phyloP scores from a whole-genome alignment of 2,888 invertebrate genomes.

The Spicauda simplicius region DNA sequence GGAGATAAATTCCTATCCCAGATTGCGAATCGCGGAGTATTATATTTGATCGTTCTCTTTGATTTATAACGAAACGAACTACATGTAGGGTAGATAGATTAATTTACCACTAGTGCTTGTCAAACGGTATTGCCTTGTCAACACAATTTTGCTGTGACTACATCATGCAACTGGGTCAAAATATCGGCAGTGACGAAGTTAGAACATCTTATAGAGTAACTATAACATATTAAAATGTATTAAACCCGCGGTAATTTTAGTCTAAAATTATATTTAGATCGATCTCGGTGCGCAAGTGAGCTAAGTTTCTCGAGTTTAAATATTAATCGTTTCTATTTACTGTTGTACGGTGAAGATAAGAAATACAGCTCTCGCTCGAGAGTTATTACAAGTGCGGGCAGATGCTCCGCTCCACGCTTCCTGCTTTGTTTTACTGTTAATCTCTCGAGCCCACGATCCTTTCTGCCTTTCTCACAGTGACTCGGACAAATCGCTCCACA shows the following conservation, averaged over 20 bases:
- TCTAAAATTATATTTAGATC: no score
- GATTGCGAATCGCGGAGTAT: conserved; percentile 26
- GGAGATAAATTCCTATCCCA: conserved; percentile 10
- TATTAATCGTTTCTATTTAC: conserved; percentile 38
- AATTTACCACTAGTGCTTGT: no score
- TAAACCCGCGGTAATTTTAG: no score
- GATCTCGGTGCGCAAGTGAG: conserved; percentile 1
- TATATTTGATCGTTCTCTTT: conserved; percentile 17
- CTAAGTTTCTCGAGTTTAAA: conserved; percentile 29
- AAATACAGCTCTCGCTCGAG: conserved; percentile 30
- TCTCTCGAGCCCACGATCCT: conserved; percentile 38
- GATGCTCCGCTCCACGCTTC: conserved; percentile 29
- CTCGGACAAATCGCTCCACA: conserved; percentile 38
- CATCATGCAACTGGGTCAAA: no score
- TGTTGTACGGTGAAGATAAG: conserved; percentile 36
- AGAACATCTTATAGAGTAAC: no score
- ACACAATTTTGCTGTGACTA: no score
- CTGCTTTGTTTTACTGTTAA: conserved; percentile 43
- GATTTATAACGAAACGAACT: no score
- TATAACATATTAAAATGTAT: no score
- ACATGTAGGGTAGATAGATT: no score
- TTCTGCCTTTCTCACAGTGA: conserved; percentile 34
- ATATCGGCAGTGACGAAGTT: no score
- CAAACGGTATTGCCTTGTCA: no score
- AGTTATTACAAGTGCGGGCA: conserved; percentile 32